phyloP scores from a whole-genome alignment of 2,113 vertebrate species.

The Himantopus leucocephalus region DNA sequence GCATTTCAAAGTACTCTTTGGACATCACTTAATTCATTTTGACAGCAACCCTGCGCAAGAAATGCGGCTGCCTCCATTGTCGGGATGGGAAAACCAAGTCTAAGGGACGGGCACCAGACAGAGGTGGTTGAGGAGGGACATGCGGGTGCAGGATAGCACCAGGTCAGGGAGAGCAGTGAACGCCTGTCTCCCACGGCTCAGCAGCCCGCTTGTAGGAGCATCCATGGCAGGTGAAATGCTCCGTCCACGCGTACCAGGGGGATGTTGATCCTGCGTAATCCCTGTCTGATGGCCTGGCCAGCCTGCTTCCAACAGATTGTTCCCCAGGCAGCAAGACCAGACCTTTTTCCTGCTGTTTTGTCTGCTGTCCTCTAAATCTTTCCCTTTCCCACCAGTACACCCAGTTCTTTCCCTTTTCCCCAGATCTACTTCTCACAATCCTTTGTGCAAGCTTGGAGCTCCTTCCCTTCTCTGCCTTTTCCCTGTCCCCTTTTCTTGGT shows the following conservation, averaged over 20 bases:
- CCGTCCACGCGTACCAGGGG: fast-evolving
- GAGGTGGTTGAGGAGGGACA: background rate
- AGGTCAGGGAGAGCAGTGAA: background rate
- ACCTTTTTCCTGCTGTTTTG: background rate
- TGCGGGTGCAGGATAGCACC: background rate
- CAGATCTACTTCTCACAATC: background rate
- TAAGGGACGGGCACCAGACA: fast-evolving
- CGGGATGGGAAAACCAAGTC: background rate
- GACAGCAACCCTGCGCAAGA: background rate
- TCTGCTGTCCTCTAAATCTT: background rate
- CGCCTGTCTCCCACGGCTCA: background rate
- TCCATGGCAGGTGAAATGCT: background rate
- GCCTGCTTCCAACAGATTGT: background rate
- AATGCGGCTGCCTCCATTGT: background rate
- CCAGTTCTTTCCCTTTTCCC: background rate
- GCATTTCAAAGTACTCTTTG: conserved; percentile 64
- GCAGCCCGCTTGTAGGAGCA: background rate
- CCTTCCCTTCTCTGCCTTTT: background rate
- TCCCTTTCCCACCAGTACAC: background rate
- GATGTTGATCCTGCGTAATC: background rate
- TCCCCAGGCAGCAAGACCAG: background rate
- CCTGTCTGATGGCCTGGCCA: background rate
- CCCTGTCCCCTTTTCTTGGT: background rate
- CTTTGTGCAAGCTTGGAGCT: background rate
- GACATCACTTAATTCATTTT: conserved; percentile 60